Base-by-base conservation (phyloP, 1,140 invertebrate genomes). In the Chelonus insularis region DNA sequence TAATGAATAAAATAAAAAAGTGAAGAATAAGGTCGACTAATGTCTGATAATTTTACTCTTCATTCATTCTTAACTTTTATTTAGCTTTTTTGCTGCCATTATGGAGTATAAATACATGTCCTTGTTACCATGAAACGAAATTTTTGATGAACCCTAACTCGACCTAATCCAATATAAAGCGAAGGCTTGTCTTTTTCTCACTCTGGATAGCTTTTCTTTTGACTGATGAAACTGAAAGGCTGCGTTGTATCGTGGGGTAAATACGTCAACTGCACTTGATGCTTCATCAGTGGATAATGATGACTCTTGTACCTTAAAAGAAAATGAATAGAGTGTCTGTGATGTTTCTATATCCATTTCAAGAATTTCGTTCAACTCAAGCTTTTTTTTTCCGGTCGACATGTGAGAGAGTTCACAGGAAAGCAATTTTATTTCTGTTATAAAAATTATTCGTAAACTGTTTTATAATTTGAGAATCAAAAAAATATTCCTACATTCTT, bases 221-320 rank as follows among this genome's bases (percentile, higher is more conserved):
- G 32, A 39, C 39, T 21, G 16, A 25, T 14, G 12, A 50, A 58
- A 14, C 66, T 75, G 71, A 75, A 75, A 73, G 74, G 54, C 39
- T 34, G 64, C 68, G 69, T 76, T 76, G 74, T 76, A 68, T 74
- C 32, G n/a, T 34, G 12, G 18, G 50, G 50, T 39, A 21, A 58
- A 52, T 48, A 57, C 73, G 63, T 76, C 73, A 69, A 57, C 65
- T 55, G 60, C 63, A 60, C 67, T 65, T 70, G 68, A 70, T 70
- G 67, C 20, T 73, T 68, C 71, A 74, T 74, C 70, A 74, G 57
- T 64, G 66, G 62, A 74, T 74, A 72, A 74, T 72, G 71, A 74
- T 62, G 68, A 71, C 70, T 72, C 71, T 74, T 71, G 63, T 72
- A 69, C 68, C 66, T 71, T 67, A 51, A 25, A 34, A 34, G 39